Percentiles rank a stretch among this genome's conserved stretches.
Evolutionary conservation across 2,113 vertebrate genomes (phyloP).

Genomic region (Pedetes capensis): DNA sequence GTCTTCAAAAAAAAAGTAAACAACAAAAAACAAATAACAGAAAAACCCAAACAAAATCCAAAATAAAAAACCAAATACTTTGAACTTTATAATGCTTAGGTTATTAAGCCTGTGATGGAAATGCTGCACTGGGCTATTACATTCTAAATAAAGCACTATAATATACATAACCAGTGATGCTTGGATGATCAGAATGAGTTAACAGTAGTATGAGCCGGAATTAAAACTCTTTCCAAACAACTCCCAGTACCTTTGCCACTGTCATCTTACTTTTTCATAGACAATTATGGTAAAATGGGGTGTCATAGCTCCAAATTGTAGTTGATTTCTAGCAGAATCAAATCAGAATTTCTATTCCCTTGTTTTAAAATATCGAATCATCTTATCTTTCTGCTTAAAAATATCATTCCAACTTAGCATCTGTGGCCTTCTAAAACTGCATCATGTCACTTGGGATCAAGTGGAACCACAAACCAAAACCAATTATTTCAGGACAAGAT

Average conservation of each 20-base stretch:
- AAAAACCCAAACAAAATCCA: too few species aligned
- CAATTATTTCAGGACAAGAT: slow-evolving; percentile 52
- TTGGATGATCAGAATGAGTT: neutral
- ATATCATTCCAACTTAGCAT: neutral
- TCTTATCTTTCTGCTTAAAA: neutral
- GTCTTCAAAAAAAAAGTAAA: slow-evolving; percentile 52
- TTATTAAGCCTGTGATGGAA: slow-evolving; percentile 4
- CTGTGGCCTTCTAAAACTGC: neutral
- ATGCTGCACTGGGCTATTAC: neutral
- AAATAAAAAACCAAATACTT: slow-evolving; percentile 60
- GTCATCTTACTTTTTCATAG: neutral
- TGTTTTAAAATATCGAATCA: neutral
- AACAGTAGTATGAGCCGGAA: neutral
- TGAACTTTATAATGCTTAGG: slow-evolving; percentile 42
- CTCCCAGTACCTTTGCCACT: neutral
- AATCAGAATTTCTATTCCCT: neutral
- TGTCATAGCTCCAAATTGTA: neutral
- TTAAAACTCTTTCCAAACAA: neutral
- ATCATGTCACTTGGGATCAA: neutral
- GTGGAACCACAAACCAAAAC: slow-evolving; percentile 44
- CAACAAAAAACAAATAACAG: too few species aligned
- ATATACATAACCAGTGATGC: slow-evolving; percentile 9
- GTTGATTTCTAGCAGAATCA: neutral
- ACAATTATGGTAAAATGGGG: neutral
- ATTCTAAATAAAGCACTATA: slow-evolving; percentile 23